Evolutionary conservation across 1,140 invertebrate species (phyloP), one percentile per base, ranked within the genome.

Genomic region (Drosophila malerkotliana): DNA sequence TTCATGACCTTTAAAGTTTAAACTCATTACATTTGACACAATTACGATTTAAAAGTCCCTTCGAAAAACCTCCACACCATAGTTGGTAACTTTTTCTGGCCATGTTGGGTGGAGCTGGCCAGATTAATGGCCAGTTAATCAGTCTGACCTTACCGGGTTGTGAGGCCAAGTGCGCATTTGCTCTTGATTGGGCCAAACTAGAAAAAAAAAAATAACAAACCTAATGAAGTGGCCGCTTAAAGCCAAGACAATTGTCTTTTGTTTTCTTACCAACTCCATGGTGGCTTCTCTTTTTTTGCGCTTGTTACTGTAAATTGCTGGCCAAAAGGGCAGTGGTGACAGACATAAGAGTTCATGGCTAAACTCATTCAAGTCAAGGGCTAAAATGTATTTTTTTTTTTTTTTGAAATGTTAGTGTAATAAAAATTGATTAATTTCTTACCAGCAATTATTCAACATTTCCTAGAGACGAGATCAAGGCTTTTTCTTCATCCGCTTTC

Each of bases 221-320:
- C 81, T 73, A 85, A 85, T 84, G 80, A 84, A 84, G 80, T 62
- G 47, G 24, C 44, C 47, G 45, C 58, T 60, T 64, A 18, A 37
- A 44, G 30, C 61, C 30, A 49, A 72, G 49, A 62, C 57, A 73
- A 73, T 73, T 61, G 34, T 45, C 69, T 63, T 61, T 37, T 55
- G 52, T 14, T 61, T 55, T 49, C 34, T 45, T 28, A 37, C 34
- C 10, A 6, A 10, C n/a, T 2, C n/a, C 15, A 26, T 34, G 12
- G 21, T 15, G 49, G 9, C 12, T 28, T 8, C 32, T 54, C 14
- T 49, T 32, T 44, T 52, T 67, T 53, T 24, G 39, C 28, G 15
- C 34, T 74, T 56, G 44, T 72, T 64, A 58, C 71, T 51, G 45
- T 45, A 63, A 73, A 74, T 74, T 74, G 37, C 52, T 61, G 63